Conservation (phyloP, 2,113 vertebrate genomes). For the Chauna torquata region DNA sequence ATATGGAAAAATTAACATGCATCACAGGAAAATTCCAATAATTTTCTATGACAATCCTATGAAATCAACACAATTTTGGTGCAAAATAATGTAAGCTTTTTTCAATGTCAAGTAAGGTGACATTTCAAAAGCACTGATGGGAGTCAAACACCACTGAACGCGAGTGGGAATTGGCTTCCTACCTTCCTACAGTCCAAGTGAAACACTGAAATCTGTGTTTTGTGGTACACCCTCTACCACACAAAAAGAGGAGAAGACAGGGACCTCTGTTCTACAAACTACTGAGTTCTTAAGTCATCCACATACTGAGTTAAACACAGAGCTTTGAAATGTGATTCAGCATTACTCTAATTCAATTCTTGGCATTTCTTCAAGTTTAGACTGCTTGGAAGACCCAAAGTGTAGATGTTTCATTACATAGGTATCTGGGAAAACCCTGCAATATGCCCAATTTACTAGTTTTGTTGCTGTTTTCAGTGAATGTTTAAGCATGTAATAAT, state of each 20-base stretch:
- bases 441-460: background rate
- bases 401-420: background rate
- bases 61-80: background rate
- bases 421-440: background rate
- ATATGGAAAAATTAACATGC: slow-evolving; percentile 41
- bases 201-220: background rate
- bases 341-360: background rate
- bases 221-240: background rate
- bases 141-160: background rate
- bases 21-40: slow-evolving; percentile 14
- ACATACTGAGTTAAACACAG: background rate
- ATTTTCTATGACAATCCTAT: slow-evolving; percentile 18
- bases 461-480: background rate
- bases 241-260: background rate
- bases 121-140: background rate
- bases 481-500: background rate
- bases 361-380: background rate
- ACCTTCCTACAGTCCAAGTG: background rate
- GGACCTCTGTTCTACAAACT: background rate
- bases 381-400: accelerated
- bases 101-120: background rate
- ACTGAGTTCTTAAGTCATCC: background rate
- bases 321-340: background rate
- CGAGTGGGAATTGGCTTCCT: background rate
- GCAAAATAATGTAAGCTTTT: slow-evolving; percentile 1